Evolutionary conservation across 2,888 invertebrate species (phyloP).

Genomic region (Hymenopus coronatus): DNA sequence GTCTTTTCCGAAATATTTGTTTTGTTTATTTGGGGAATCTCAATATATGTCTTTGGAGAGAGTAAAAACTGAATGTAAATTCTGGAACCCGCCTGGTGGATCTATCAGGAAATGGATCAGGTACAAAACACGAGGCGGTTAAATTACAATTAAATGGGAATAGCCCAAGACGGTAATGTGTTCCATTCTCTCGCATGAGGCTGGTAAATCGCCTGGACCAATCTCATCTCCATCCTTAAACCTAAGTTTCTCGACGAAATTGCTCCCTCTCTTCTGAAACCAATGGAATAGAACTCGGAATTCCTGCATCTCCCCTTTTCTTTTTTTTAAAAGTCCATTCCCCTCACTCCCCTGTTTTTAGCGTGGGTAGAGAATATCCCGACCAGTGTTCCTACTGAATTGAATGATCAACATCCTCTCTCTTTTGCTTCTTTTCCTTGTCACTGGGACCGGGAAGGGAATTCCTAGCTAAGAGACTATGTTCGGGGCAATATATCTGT

Average conservation of each 20-base stretch:
- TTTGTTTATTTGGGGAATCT: too few relatives aligned
- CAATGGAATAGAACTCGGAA: background rate
- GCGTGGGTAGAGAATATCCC: background rate
- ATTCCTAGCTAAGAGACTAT: background rate
- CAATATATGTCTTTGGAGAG: too few relatives aligned
- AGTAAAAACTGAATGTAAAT: too few relatives aligned
- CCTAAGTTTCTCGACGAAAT: background rate
- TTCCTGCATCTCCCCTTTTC: background rate
- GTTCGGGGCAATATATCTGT: conserved; percentile 4
- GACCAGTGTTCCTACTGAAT: background rate
- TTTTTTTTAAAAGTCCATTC: background rate
- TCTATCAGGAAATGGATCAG: too few relatives aligned
- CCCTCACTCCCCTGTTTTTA: background rate
- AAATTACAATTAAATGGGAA: too few relatives aligned
- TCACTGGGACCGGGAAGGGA: background rate
- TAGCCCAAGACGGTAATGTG: too few relatives aligned
- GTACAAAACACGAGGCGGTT: too few relatives aligned
- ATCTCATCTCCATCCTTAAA: background rate
- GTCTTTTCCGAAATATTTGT: too few relatives aligned
- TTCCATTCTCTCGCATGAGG: too few relatives aligned
- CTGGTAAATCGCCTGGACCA: background rate
- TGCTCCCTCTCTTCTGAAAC: background rate
- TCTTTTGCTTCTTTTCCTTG: background rate
- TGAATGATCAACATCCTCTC: background rate
- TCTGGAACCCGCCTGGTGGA: too few relatives aligned